Conservation (phyloP, 2,888 invertebrate species). For the Aromia moschata region DNA sequence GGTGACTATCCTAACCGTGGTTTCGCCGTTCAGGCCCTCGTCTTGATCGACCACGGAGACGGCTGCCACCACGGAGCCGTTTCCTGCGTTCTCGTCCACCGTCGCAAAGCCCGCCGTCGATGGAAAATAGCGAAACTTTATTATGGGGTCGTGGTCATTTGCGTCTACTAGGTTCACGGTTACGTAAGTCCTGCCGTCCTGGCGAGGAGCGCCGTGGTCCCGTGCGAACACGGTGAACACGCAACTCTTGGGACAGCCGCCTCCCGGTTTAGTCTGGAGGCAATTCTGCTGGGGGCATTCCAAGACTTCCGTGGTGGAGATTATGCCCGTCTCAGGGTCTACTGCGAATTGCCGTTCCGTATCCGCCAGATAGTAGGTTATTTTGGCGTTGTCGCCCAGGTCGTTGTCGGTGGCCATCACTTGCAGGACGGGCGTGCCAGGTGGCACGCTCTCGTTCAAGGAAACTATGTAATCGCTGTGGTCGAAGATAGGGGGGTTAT, state of each 20-base stretch:
- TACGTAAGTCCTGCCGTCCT: conserved; percentile 92
- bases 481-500: conserved; percentile 93
- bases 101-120: conserved; percentile 86
- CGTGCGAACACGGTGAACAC: conserved; percentile 93
- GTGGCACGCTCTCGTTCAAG: conserved; percentile 92
- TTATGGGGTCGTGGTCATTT: conserved; percentile 93
- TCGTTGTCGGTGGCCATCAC: conserved; percentile 96
- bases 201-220: conserved; percentile 90
- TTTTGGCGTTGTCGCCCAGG: conserved; percentile 89
- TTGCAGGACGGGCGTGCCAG: conserved; percentile 86
- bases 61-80: conserved; percentile 91
- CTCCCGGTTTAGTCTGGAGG: conserved; percentile 70
- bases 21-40: conserved; percentile 91
- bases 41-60: conserved; percentile 93
- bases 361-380: conserved; percentile 89
- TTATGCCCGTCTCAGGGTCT: conserved; percentile 90
- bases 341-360: conserved; percentile 89
- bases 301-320: conserved; percentile 82
- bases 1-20: conserved; percentile 82
- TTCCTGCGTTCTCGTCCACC: conserved; percentile 92
- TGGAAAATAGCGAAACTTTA: conserved; percentile 87
- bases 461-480: conserved; percentile 94
- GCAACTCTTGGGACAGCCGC: conserved; percentile 87
- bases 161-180: conserved; percentile 92
- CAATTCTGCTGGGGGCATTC: conserved; percentile 86